Conservation (phyloP, 2,113 vertebrate genomes). For the Boulengeromyrus knoepffleri region DNA sequence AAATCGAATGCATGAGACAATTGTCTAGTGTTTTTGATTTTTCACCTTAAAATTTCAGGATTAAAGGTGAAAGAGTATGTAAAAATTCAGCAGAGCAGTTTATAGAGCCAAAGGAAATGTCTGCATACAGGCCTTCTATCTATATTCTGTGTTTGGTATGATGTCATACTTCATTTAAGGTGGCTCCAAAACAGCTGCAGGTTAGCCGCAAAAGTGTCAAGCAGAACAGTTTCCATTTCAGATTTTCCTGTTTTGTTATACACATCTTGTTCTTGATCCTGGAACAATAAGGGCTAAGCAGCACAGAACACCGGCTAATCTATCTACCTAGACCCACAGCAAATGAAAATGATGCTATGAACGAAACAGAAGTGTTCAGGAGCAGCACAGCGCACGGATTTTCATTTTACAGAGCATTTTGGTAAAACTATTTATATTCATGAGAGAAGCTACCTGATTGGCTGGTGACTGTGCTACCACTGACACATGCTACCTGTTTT, state of each 20-base stretch:
- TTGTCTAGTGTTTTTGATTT: neutral
- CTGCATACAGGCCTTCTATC: neutral
- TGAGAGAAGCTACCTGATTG: no score
- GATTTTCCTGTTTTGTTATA: neutral
- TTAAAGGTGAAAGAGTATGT: neutral
- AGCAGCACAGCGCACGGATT: neutral
- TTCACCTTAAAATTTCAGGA: neutral
- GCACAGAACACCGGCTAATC: neutral
- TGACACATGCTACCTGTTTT: no score
- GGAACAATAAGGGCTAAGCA: neutral
- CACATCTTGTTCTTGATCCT: neutral
- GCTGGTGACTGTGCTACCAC: no score
- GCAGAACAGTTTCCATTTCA: neutral
- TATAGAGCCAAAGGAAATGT: neutral
- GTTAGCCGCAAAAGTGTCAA: neutral
- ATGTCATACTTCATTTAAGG: conserved; percentile 1
- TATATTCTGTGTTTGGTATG: neutral
- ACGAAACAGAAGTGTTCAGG: neutral
- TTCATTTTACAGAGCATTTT: neutral
- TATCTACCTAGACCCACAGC: neutral
- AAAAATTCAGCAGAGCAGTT: neutral
- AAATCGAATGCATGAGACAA: neutral
- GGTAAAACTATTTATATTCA: no score
- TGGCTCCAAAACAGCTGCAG: neutral
- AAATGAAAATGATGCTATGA: neutral